phyloP scores from a whole-genome alignment of 2,888 invertebrate genomes.

The Mesodorylaimus sp. region DNA sequence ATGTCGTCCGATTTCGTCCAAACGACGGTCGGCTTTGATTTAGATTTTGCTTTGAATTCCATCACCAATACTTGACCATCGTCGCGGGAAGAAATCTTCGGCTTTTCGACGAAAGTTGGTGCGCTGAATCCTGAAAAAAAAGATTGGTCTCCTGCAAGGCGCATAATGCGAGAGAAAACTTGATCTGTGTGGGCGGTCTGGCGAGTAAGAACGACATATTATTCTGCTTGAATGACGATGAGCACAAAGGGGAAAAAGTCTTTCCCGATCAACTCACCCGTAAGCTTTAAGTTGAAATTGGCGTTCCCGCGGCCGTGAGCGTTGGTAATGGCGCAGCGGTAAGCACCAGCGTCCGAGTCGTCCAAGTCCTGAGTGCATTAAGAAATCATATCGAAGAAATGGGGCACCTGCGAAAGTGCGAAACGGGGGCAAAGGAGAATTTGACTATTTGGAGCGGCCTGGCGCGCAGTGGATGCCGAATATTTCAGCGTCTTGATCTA shows the following conservation, averaged over 20 bases:
- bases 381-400: too few relatives aligned
- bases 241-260: background rate
- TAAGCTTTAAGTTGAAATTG: conserved; percentile 30
- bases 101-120: conserved; percentile 92
- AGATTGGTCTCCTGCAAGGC: background rate
- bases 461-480: too few relatives aligned
- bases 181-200: background rate
- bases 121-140: conserved; percentile 24
- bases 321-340: conserved; percentile 30
- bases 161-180: background rate
- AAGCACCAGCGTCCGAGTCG: conserved; percentile 29
- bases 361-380: conserved; percentile 29
- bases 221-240: background rate
- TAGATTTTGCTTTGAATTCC: conserved; percentile 75
- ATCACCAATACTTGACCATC: conserved; percentile 88
- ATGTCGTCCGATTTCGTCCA: conserved; percentile 79
- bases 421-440: too few relatives aligned
- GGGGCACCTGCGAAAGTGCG: too few relatives aligned
- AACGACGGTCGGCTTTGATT: conserved; percentile 78
- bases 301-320: conserved; percentile 31
- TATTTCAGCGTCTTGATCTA: too few relatives aligned
- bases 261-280: conserved; percentile 15
- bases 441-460: too few relatives aligned
- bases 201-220: background rate
- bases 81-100: conserved; percentile 93